phyloP scores from a whole-genome alignment of 2,888 invertebrate species.

The Eupithecia exiguata region DNA sequence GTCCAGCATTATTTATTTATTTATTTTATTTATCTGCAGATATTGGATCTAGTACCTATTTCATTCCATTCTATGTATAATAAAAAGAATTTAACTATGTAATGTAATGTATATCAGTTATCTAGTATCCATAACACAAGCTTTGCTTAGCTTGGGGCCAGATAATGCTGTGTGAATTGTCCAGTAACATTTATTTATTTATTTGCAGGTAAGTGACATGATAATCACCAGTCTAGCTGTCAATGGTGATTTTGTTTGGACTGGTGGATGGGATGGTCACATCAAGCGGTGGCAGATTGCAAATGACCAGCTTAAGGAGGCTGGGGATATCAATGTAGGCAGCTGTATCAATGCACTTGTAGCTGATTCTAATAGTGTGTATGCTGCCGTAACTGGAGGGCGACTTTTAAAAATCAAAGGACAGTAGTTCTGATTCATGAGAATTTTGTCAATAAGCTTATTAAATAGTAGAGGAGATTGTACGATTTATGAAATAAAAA shows the following conservation, averaged over 20 bases:
- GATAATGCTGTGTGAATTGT: too few relatives aligned
- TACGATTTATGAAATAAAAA: not conserved
- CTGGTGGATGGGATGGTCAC: conserved; percentile 84
- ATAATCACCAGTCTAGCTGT: conserved; percentile 78
- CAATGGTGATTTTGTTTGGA: conserved; percentile 75
- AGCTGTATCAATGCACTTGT: conserved; percentile 70
- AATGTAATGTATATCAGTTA: too few relatives aligned
- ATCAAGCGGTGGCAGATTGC: conserved; percentile 73
- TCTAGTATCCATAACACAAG: too few relatives aligned
- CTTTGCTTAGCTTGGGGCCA: too few relatives aligned
- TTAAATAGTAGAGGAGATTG: not conserved
- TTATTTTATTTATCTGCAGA: too few relatives aligned
- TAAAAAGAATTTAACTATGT: too few relatives aligned
- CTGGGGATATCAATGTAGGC: conserved; percentile 69
- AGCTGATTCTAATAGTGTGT: conserved; percentile 54
- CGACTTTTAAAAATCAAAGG: conserved; percentile 57
- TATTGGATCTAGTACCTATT: too few relatives aligned
- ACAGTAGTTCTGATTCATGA: conserved; percentile 14
- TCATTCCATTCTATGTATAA: too few relatives aligned
- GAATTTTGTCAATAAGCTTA: not conserved
- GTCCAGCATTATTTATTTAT: too few relatives aligned
- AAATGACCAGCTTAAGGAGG: conserved; percentile 61
- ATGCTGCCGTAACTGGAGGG: conserved; percentile 64
- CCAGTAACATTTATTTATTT: too few relatives aligned
- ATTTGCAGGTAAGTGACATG: conserved; percentile 75